Evolutionary conservation across 2,113 vertebrate genomes (phyloP).

Genomic region (Notarius quadriscutis): DNA sequence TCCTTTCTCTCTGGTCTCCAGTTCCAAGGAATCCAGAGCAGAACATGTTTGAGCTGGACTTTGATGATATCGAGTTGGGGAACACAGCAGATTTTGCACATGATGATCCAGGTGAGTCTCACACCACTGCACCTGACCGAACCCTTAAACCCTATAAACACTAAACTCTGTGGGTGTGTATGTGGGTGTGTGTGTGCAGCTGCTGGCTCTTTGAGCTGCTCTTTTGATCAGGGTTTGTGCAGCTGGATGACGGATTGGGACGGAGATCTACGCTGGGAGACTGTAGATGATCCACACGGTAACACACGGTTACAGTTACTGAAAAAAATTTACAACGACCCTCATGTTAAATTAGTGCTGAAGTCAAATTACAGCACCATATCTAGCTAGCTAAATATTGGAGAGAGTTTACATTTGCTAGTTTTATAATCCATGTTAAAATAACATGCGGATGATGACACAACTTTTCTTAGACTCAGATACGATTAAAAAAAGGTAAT

Average conservation of each 20-base stretch:
- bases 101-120: slow-evolving; percentile 81
- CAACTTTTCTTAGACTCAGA: not conserved
- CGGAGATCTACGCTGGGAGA: slow-evolving; percentile 81
- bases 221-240: slow-evolving; percentile 84
- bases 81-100: slow-evolving; percentile 79
- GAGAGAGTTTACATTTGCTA: not conserved
- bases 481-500: not conserved
- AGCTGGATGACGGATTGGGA: slow-evolving; percentile 83
- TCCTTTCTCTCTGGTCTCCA: slow-evolving; percentile 55
- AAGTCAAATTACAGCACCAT: not conserved
- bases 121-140: not conserved
- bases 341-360: not conserved
- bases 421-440: not conserved
- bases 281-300: slow-evolving; percentile 62
- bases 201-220: slow-evolving; percentile 76
- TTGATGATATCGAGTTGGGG: slow-evolving; percentile 90
- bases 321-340: not conserved
- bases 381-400: not conserved
- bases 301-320: not conserved
- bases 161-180: slow-evolving; percentile 38
- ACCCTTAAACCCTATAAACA: not conserved
- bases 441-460: not conserved
- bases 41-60: slow-evolving; percentile 78
- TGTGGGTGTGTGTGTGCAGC: slow-evolving; percentile 63
- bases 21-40: slow-evolving; percentile 82